Evolutionary conservation across 2,888 invertebrate genomes (phyloP).

Genomic region (Hypomecis punctinalis): DNA sequence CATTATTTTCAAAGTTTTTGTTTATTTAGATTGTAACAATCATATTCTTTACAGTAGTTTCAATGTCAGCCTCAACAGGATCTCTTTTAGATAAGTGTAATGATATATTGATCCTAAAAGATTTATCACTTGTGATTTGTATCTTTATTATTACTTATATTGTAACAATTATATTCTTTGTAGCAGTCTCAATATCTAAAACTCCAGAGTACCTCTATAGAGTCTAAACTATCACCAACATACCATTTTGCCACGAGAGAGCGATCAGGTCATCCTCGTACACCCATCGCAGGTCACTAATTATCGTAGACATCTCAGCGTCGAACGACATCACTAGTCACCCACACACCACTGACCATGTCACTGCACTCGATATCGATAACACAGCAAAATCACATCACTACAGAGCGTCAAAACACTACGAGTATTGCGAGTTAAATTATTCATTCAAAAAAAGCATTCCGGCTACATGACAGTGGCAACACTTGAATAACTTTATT

Average conservation of each 20-base stretch:
- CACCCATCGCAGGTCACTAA: slow-evolving; percentile 81
- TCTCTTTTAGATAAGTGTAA: too few relatives aligned
- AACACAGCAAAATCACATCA: slow-evolving; percentile 62
- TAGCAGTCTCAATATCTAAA: slow-evolving; percentile 4
- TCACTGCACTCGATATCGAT: slow-evolving; percentile 55
- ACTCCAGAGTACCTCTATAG: too few relatives aligned
- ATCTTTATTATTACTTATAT: too few relatives aligned
- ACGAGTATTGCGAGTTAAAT: slow-evolving; percentile 43
- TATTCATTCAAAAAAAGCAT: slow-evolving; percentile 60
- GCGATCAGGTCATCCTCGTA: slow-evolving; percentile 81
- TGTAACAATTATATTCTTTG: neutral
- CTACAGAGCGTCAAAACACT: slow-evolving; percentile 58
- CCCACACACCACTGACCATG: slow-evolving; percentile 62
- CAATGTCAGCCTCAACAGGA: too few relatives aligned
- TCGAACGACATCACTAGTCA: slow-evolving; percentile 75
- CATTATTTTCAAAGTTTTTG: too few relatives aligned
- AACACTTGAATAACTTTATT: slow-evolving; percentile 44
- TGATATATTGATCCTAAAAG: too few relatives aligned
- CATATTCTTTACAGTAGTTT: neutral
- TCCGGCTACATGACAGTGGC: slow-evolving; percentile 53
- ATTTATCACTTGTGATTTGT: too few relatives aligned
- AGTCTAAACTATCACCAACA: slow-evolving; percentile 37
- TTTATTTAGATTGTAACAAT: neutral
- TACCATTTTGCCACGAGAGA: slow-evolving; percentile 82
- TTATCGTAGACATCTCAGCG: slow-evolving; percentile 81